These are phyloP conservation scores for Zaprionus capensis DNA, from an alignment of 1,140 invertebrate genomes.

Conservation along the genomic window DNA sequence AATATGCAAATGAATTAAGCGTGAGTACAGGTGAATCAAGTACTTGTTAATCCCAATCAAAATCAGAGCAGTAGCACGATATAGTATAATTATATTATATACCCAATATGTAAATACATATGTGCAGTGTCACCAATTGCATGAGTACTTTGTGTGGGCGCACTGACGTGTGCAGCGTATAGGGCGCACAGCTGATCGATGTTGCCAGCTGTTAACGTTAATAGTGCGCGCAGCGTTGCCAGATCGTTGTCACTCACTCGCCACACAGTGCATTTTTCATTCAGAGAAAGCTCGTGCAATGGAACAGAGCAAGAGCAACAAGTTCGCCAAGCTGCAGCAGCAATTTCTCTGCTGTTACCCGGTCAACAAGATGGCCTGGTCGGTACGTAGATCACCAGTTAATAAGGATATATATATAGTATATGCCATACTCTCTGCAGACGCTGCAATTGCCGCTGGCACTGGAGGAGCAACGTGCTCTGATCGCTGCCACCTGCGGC, in stretches of 20 bases:
- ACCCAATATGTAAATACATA: not conserved
- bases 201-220: conserved; percentile 14
- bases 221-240: conserved; percentile 25
- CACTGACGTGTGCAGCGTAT: not conserved
- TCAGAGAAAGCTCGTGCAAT: conserved; percentile 7
- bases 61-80: not conserved
- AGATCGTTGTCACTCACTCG: conserved; percentile 8
- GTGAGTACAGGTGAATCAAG: not conserved
- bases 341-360: conserved; percentile 77
- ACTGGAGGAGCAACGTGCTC: conserved; percentile 65
- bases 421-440: conserved; percentile 11
- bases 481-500: conserved; percentile 63
- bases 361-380: conserved; percentile 70
- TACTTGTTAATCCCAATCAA: not conserved
- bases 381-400: conserved; percentile 56
- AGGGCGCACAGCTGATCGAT: conserved; percentile 6
- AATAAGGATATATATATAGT: not conserved
- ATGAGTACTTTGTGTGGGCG: not conserved
- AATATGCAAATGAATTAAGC: not conserved
- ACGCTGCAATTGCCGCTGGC: conserved; percentile 52
- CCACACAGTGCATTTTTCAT: not conserved
- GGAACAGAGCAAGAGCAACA: conserved; percentile 50
- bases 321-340: conserved; percentile 61
- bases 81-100: not conserved
- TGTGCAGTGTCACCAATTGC: not conserved